Conservation (phyloP, 2,113 vertebrate species). For the Phyllostomus hastatus region DNA sequence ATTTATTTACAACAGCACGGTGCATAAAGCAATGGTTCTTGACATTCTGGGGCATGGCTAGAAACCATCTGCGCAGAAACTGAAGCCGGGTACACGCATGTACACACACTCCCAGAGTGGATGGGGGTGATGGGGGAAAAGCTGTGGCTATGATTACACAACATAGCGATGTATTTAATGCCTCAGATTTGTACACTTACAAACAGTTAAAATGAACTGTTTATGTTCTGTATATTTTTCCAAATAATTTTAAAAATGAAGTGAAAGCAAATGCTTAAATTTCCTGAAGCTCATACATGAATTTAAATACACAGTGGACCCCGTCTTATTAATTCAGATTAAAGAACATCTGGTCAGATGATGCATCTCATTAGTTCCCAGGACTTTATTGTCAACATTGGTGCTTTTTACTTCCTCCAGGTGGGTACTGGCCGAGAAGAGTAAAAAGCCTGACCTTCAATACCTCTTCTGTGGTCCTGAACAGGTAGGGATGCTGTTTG, state of each 20-base stretch:
- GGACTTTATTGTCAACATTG: not conserved
- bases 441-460: not conserved
- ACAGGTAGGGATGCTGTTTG: no score
- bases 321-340: not conserved
- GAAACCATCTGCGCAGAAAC: not conserved
- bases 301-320: not conserved
- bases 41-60: not conserved
- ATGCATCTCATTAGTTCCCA: not conserved
- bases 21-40: not conserved
- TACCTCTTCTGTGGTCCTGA: not conserved
- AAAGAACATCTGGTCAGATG: not conserved
- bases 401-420: not conserved
- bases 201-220: not conserved
- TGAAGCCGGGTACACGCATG: fast-evolving
- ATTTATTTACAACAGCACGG: not conserved
- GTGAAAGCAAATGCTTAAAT: not conserved
- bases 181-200: not conserved
- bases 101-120: not conserved
- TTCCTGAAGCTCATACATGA: not conserved
- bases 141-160: not conserved
- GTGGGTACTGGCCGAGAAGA: not conserved
- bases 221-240: not conserved
- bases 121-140: not conserved
- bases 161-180: not conserved
- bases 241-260: not conserved